Evolutionary conservation across 2,797 vertebrate genomes (phyloP).

Genomic region (Tangara arthus): DNA sequence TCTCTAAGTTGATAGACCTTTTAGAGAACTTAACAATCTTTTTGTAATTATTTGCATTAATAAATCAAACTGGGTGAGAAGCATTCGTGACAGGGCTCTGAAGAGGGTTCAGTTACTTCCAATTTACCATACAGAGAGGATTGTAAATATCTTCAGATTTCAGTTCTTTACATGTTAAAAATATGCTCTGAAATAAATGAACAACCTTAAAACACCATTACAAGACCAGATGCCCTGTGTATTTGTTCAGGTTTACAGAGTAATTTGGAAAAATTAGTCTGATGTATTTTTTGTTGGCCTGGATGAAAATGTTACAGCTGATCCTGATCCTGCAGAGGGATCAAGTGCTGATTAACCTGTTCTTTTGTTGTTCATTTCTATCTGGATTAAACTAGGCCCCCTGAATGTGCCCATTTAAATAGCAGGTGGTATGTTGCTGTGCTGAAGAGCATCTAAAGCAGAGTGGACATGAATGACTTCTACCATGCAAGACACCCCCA

Average conservation of each 20-base stretch:
- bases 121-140: background rate
- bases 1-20: background rate
- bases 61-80: background rate
- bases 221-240: background rate
- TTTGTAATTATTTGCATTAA: background rate
- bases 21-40: background rate
- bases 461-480: background rate
- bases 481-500: background rate
- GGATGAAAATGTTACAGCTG: background rate
- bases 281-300: accelerated
- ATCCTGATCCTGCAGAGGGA: background rate
- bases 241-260: background rate
- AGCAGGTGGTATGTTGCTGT: background rate
- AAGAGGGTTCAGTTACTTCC: background rate
- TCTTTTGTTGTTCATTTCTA: background rate
- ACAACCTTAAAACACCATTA: background rate
- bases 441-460: background rate
- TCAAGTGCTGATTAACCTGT: background rate
- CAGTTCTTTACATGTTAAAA: background rate
- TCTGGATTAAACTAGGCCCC: background rate
- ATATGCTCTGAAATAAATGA: background rate
- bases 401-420: background rate
- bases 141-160: background rate
- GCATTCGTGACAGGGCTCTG: background rate
- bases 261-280: background rate